Percentiles rank a stretch among this genome's conserved stretches.
Conservation (phyloP, 2,888 invertebrate species). For the Prenolepis imparis region DNA sequence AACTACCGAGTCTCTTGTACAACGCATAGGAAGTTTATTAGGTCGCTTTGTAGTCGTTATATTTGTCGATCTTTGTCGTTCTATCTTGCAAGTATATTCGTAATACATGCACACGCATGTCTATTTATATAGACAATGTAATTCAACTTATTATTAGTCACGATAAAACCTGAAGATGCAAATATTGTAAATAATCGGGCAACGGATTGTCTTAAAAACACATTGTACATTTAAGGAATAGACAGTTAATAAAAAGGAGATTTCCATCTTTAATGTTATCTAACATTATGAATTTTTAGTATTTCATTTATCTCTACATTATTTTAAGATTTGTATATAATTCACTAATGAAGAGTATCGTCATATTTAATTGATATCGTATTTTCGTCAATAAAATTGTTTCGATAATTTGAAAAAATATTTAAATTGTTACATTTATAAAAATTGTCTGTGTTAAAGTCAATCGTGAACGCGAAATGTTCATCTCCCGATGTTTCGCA, state of each 20-base stretch:
- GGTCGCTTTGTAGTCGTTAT: not conserved
- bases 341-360: not conserved
- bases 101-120: not conserved
- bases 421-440: not conserved
- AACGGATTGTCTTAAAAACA: not conserved
- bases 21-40: slow-evolving; percentile 34
- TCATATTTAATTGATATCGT: not conserved
- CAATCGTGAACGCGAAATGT: not conserved
- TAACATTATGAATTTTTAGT: not conserved
- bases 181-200: not conserved
- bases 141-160: not conserved
- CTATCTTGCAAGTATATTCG: not conserved
- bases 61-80: not conserved
- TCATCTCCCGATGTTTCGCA: not conserved
- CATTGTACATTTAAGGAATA: not conserved
- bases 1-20: slow-evolving; percentile 18
- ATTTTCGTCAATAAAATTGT: not conserved
- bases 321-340: not conserved
- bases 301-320: not conserved
- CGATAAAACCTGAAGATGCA: not conserved
- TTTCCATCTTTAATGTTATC: not conserved
- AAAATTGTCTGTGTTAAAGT: not conserved
- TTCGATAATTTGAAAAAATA: not conserved
- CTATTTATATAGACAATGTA: not conserved
- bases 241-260: not conserved